A percentile compares a stretch with the other conserved stretches of the same genome.
Evolutionary conservation across 1,140 invertebrate genomes (phyloP).

Genomic region (Ectropis grisescens): DNA sequence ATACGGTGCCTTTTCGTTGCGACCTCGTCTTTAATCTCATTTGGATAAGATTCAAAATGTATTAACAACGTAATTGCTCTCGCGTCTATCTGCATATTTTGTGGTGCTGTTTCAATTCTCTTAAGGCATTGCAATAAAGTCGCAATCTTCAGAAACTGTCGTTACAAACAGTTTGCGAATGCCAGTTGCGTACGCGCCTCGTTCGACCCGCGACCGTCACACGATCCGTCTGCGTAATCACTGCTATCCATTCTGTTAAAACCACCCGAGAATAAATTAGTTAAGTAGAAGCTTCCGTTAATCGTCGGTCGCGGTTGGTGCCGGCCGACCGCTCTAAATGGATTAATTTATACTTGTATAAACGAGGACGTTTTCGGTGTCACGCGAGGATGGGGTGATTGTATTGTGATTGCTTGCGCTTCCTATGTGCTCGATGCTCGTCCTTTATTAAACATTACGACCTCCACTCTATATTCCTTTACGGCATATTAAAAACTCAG

Average conservation of each 20-base stretch:
- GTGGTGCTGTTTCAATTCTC: too few species aligned
- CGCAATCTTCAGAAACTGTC: too few species aligned
- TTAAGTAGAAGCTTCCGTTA: conserved; percentile 72
- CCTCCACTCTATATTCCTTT: conserved; percentile 15
- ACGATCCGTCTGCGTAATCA: conserved; percentile 61
- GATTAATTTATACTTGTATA: conserved; percentile 68
- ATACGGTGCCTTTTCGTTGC: too few species aligned
- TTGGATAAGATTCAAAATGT: too few species aligned
- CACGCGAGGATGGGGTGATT: conserved; percentile 65
- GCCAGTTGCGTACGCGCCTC: conserved; percentile 1
- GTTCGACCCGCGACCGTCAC: conserved; percentile 34
- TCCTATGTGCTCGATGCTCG: conserved; percentile 60
- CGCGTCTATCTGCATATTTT: too few species aligned
- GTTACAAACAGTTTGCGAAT: too few species aligned
- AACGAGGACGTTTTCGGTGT: conserved; percentile 67
- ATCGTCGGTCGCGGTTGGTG: conserved; percentile 61
- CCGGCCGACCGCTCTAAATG: conserved; percentile 62
- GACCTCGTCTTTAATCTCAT: too few species aligned
- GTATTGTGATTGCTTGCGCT: conserved; percentile 62
- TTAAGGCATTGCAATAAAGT: too few species aligned
- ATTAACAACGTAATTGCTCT: too few species aligned
- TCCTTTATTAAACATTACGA: conserved; percentile 50
- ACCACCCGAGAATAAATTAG: conserved; percentile 70
- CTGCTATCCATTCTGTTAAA: conserved; percentile 71
- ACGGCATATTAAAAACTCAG: too few species aligned